Conservation (phyloP, 53 echinoderm and acorn worm species). For the Holothuria leucospilota region DNA sequence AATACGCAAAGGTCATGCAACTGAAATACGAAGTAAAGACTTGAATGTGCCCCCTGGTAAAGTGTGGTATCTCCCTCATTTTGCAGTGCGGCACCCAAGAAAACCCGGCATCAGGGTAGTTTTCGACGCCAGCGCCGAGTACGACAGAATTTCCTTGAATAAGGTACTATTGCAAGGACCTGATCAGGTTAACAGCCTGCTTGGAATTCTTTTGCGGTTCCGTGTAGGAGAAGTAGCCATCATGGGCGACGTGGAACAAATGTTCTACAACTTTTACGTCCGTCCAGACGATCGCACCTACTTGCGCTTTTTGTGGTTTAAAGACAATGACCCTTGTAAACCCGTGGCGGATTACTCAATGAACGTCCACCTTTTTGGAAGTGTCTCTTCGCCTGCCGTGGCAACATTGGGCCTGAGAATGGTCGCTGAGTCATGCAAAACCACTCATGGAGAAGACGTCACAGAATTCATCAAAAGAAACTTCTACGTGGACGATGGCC, state of each 20-base stretch:
- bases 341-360: constrained; percentile 45
- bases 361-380: constrained; percentile 57
- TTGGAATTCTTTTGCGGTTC: constrained; percentile 64
- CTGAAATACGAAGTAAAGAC: neutral
- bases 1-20: constrained; percentile 36
- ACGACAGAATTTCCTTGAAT: no score
- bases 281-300: constrained; percentile 49
- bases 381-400: constrained; percentile 60
- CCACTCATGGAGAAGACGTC: constrained; percentile 39
- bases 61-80: constrained; percentile 66
- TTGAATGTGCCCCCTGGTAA: no score
- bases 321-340: constrained; percentile 56
- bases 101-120: constrained; percentile 59
- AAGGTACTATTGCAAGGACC: constrained; percentile 65
- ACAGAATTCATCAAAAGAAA: constrained; percentile 56
- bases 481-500: constrained; percentile 75
- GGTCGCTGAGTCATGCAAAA: constrained; percentile 20
- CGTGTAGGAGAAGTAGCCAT: constrained; percentile 56
- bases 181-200: constrained; percentile 60
- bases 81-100: constrained; percentile 54
- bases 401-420: constrained; percentile 61
- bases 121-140: constrained; percentile 60
- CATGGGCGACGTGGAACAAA: constrained; percentile 70
- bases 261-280: constrained; percentile 73
- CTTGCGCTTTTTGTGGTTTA: constrained; percentile 66